Percentiles rank a stretch among this genome's conserved stretches.
Evolutionary conservation across 2,113 vertebrate genomes (phyloP).

Genomic region (Saguinus midas): DNA sequence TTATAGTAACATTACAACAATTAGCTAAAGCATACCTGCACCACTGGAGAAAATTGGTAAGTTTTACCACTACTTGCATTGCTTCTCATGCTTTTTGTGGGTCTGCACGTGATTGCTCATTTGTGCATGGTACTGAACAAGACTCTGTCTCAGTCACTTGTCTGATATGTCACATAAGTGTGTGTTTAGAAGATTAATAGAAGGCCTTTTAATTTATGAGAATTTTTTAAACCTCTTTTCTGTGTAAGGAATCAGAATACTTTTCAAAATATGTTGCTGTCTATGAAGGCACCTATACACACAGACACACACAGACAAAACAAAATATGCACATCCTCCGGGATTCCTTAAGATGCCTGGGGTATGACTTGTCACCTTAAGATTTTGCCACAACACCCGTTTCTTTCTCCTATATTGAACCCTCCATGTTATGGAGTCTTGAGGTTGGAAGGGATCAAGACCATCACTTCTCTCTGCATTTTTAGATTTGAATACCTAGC

Average conservation of each 20-base stretch:
- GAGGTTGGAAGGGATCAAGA: neutral
- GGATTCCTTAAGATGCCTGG: neutral
- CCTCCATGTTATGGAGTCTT: neutral
- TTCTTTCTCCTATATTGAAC: neutral
- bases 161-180: neutral
- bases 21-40: neutral
- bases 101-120: neutral
- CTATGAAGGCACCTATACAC: neutral
- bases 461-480: neutral
- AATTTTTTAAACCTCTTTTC: neutral
- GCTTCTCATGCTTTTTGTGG: neutral
- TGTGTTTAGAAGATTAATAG: neutral
- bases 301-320: neutral
- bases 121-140: neutral
- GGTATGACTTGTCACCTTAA: neutral
- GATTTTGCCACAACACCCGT: neutral
- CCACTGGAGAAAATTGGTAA: neutral
- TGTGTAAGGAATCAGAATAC: neutral
- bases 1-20: neutral
- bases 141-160: neutral
- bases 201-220: neutral
- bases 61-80: neutral
- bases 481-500: neutral
- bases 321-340: neutral
- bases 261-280: neutral